Base-by-base conservation (phyloP, 2,888 invertebrate species). In the Melipona beecheii region DNA sequence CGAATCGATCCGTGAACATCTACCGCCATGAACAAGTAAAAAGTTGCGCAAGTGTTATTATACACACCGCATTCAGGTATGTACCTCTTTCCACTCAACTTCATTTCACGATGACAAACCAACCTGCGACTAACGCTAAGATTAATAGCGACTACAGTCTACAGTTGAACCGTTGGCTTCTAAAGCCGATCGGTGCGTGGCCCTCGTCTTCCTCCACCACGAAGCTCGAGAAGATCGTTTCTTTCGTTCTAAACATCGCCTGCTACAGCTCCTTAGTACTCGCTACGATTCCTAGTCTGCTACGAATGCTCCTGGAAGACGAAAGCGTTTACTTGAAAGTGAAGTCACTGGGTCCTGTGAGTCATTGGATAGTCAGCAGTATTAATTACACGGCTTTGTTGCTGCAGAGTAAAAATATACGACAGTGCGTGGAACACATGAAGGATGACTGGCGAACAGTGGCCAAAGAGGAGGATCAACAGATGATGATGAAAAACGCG, bases 341-440 rank as follows among this genome's bases (percentile, higher is more conserved):
- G n/a, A 87, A 81, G 24, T 78, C 81, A 66, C 52, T 88, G 11
- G 92, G 91, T 11, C 92, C 92, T 0, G 21, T 90, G 27, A 90
- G 87, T 36, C 91, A 88, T 54, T 87, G 88, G 50, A 11, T 90
- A 0, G 90, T 92, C 86, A 86, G 88, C 0, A 68, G 90, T 0
- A 60, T 80, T 17, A 92, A 92, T 78, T 92, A 90, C 78, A 77
- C 49, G 19, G 84, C 84, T 19, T 78, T 92, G 6, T 56, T 90
- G 0, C 24, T 72, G 4, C 87, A 83, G n/a, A 64, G 78, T 9
- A 54, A 83, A 5, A 75, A 87, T 0, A 89, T 92, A 65, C 82
- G 66, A 19, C 9, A 69, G 0, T 92, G 92, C 70, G 69, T 92
- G 9, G 17, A 76, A 4, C 62, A 70, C 1, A 62, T 76, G 2